Conservation (phyloP, 2,888 invertebrate species). For the Yponomeuta evonymella region DNA sequence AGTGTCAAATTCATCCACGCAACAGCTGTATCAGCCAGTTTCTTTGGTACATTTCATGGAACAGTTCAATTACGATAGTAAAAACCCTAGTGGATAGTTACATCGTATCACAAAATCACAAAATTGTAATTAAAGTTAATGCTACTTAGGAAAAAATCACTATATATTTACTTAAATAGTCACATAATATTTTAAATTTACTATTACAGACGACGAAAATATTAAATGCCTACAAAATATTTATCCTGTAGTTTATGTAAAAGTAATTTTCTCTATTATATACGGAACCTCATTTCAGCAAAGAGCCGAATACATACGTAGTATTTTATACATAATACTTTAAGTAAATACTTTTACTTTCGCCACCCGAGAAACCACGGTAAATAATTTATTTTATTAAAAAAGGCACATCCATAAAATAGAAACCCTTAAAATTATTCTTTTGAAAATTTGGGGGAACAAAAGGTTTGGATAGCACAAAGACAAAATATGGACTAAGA, state of each 20-base stretch:
- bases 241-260: neutral
- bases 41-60: neutral
- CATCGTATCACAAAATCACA: neutral
- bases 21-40: neutral
- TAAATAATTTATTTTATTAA: slow-evolving; percentile 32
- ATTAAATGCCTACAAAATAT: neutral
- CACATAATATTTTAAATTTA: too few relatives aligned
- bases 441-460: neutral
- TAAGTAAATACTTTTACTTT: slow-evolving; percentile 8
- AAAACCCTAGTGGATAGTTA: neutral
- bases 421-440: slow-evolving; percentile 1
- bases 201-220: neutral
- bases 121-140: neutral
- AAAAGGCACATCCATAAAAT: slow-evolving; percentile 59
- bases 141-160: too few relatives aligned
- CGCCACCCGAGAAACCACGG: slow-evolving; percentile 5
- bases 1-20: neutral
- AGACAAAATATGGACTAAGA: neutral
- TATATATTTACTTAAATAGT: too few relatives aligned
- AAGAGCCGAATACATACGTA: neutral
- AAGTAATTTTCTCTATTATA: neutral
- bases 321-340: neutral
- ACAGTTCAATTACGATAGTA: neutral
- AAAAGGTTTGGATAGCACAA: too few relatives aligned
- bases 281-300: neutral